A percentile compares a stretch with the other conserved stretches of the same genome.
Conservation (phyloP, 2,888 invertebrate genomes). For the Agapostemon virescens region DNA sequence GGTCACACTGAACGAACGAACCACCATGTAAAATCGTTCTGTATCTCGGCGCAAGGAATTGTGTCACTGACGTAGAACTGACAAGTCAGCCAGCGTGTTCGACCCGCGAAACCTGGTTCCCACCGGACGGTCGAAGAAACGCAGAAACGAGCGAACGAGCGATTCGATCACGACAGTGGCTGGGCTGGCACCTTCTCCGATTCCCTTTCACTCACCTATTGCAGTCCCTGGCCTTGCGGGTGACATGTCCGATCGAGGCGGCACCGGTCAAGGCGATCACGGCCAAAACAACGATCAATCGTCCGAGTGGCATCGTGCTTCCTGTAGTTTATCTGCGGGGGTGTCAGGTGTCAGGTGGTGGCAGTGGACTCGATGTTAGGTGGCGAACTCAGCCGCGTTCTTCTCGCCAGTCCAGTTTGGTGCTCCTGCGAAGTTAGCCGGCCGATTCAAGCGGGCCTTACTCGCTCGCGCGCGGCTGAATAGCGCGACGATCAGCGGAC, state of each 20-base stretch:
- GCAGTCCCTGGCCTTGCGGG: conserved; percentile 56
- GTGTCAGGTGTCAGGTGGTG: background rate
- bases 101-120: conserved; percentile 13
- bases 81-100: background rate
- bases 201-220: conserved; percentile 65
- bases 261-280: conserved; percentile 52
- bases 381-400: background rate
- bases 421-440: conserved; percentile 5
- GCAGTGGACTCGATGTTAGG: background rate
- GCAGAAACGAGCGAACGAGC: conserved; percentile 16
- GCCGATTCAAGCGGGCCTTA: background rate
- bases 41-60: background rate
- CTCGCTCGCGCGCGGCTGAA: conserved; percentile 35
- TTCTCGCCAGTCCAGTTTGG: background rate
- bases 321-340: background rate
- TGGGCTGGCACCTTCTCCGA: conserved; percentile 12
- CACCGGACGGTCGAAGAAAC: background rate
- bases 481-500: conserved; percentile 53
- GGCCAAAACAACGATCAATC: conserved; percentile 31
- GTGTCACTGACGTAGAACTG: background rate
- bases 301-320: conserved; percentile 32
- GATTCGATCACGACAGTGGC: background rate
- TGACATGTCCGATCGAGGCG: conserved; percentile 46
- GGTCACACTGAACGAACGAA: conserved; percentile 1
- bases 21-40: conserved; percentile 5